Conservation (phyloP, 2,113 vertebrate species). For the Paedocypris sp. region DNA sequence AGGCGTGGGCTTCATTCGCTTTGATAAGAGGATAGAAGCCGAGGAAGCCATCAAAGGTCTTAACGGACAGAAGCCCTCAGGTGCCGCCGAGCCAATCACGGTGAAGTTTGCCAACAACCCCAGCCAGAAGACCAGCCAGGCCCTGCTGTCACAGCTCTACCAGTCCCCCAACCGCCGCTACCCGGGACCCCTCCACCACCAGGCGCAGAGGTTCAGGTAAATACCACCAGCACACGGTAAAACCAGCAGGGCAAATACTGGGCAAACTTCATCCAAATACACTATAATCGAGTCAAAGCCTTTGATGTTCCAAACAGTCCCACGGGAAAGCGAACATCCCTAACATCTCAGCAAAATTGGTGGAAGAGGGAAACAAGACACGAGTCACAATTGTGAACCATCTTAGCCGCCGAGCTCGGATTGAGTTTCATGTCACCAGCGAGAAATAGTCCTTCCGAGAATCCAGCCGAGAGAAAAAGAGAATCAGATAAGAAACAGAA, state of each 20-base stretch:
- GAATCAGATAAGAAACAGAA: constrained; percentile 22
- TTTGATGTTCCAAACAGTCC: too few relatives aligned
- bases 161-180: constrained; percentile 98
- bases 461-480: not conserved
- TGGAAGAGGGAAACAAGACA: not conserved
- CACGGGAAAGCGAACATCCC: too few relatives aligned
- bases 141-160: constrained; percentile 96
- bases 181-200: constrained; percentile 96
- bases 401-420: not conserved
- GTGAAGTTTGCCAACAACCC: constrained; percentile 99
- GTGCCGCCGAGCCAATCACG: constrained; percentile 96
- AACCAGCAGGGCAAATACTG: too few relatives aligned
- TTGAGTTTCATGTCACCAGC: not conserved
- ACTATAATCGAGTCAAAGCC: too few relatives aligned
- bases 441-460: not conserved
- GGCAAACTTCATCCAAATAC: too few relatives aligned
- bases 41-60: constrained; percentile 99
- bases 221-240: constrained; percentile 34
- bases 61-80: constrained; percentile 98
- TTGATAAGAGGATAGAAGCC: constrained; percentile 99
- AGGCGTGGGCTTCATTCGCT: constrained; percentile 98
- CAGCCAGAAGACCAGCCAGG: constrained; percentile 99
- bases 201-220: constrained; percentile 99
- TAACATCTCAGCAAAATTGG: not conserved
- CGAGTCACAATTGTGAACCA: not conserved